phyloP scores from a whole-genome alignment of 2,113 vertebrate genomes.

The Microtus montanus region DNA sequence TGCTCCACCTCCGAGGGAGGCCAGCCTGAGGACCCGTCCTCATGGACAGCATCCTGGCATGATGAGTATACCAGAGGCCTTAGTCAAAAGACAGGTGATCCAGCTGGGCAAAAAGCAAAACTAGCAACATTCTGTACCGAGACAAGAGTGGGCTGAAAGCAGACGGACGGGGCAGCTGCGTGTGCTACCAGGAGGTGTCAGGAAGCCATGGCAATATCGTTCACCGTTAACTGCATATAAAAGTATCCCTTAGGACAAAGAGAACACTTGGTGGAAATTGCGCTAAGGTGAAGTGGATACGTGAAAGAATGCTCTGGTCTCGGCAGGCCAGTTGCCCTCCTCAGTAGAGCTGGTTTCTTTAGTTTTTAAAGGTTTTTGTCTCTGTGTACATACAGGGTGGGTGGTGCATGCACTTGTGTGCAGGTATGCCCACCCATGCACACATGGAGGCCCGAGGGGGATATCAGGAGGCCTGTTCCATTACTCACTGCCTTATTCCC shows the following conservation, averaged over 20 bases:
- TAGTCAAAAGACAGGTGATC: not conserved
- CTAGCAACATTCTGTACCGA: not conserved
- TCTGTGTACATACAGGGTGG: not conserved
- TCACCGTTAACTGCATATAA: not conserved
- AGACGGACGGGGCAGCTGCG: not conserved
- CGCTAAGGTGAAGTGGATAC: not conserved
- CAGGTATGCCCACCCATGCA: not conserved
- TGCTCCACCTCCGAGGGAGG: not conserved
- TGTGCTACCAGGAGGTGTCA: not conserved
- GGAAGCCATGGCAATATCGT: not conserved
- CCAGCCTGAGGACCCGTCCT: not conserved
- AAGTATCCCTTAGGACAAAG: not conserved
- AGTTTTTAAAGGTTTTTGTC: not conserved
- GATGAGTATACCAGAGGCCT: not conserved
- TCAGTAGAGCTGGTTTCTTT: not conserved
- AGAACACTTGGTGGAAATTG: not conserved
- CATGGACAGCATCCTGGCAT: not conserved
- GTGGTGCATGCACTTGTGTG: too few species aligned
- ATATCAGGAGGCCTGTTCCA: not conserved
- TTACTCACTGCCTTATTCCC: not conserved
- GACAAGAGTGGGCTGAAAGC: not conserved
- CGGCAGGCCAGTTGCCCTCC: not conserved
- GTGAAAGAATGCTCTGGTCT: not conserved
- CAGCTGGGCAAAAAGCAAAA: not conserved
- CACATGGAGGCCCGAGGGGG: too few species aligned